Evolutionary conservation across 2,888 invertebrate species (phyloP).

Genomic region (Piscicola geometra): DNA sequence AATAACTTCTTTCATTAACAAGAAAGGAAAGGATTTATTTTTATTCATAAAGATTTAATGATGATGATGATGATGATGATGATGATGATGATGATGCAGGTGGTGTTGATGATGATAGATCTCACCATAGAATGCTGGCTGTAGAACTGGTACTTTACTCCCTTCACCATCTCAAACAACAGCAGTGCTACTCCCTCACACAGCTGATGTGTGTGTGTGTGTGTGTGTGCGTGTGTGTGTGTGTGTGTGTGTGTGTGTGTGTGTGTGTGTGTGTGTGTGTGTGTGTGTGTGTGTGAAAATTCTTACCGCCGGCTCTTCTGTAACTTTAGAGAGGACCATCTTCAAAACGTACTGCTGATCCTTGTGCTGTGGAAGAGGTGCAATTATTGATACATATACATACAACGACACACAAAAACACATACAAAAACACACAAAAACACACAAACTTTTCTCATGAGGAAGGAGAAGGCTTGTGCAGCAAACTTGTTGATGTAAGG

Average conservation of each 20-base stretch:
- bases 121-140: slow-evolving; percentile 66
- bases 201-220: too few species aligned
- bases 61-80: slow-evolving; percentile 8
- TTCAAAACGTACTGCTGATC: slow-evolving; percentile 67
- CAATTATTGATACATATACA: too few species aligned
- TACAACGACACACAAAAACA: background rate
- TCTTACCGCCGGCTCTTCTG: background rate
- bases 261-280: too few species aligned
- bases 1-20: too few species aligned
- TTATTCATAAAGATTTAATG: too few species aligned
- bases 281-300: too few species aligned
- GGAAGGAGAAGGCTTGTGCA: slow-evolving; percentile 90
- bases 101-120: background rate
- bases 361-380: slow-evolving; percentile 60
- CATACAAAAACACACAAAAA: slow-evolving; percentile 10
- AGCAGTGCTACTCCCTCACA: slow-evolving; percentile 76
- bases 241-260: too few species aligned
- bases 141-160: slow-evolving; percentile 78
- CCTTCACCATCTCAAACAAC: slow-evolving; percentile 80
- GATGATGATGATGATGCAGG: slow-evolving; percentile 6
- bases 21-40: too few species aligned
- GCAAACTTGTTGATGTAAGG: slow-evolving; percentile 86
- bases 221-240: too few species aligned
- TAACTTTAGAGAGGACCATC: background rate
- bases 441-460: slow-evolving; percentile 64